Percentiles rank a stretch among this genome's conserved stretches.
These are phyloP conservation scores for Thamnophis sirtalis DNA, from an alignment of 2,113 vertebrate genomes.

Conservation along the genomic window DNA sequence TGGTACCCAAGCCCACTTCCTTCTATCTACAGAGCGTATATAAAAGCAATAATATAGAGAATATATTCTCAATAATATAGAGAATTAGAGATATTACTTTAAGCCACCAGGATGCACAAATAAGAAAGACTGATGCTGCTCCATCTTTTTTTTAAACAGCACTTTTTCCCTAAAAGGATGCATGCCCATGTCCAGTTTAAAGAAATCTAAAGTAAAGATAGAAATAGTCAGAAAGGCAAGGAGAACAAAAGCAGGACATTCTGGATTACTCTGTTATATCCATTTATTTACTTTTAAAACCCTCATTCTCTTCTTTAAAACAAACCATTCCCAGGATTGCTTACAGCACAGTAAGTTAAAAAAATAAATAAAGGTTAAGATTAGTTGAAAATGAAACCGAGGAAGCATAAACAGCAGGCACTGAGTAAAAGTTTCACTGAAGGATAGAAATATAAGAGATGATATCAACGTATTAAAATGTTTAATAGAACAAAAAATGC, in stretches of 20 bases:
- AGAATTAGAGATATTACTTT: neutral
- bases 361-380: neutral
- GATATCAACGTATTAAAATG: neutral
- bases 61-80: neutral
- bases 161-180: neutral
- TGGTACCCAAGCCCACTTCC: neutral
- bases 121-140: neutral
- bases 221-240: neutral
- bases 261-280: neutral
- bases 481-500: neutral
- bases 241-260: neutral
- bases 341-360: neutral
- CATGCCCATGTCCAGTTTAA: neutral
- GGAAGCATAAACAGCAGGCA: neutral
- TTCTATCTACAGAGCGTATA: neutral
- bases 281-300: neutral
- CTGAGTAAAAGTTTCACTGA: neutral
- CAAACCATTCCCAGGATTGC: neutral
- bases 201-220: neutral
- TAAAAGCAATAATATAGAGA: neutral
- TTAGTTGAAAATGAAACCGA: neutral
- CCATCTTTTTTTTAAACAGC: neutral
- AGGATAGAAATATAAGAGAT: neutral
- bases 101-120: neutral
- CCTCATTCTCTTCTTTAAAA: neutral